Evolutionary conservation across 2,113 vertebrate genomes (phyloP), one percentile per base, ranked within the genome.

Genomic region (Charina bottae): DNA sequence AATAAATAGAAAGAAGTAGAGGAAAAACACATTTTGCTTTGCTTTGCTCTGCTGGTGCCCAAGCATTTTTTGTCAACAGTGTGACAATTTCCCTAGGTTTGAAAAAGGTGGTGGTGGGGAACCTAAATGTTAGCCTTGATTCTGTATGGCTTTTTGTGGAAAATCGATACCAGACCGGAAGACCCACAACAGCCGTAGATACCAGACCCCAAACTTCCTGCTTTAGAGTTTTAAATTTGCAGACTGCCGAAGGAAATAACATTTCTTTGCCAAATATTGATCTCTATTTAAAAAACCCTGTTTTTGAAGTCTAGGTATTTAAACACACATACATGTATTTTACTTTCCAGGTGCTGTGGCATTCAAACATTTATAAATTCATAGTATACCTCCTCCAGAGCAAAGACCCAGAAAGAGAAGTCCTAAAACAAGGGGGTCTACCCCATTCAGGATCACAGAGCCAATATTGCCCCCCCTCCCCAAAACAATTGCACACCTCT

Each of bases 41-140:
- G 60, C 26, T 37, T 24, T 64, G 56, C 19, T 15, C 13, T 15
- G 3, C 60, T 87, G 2, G 7, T 7, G 15, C 4, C 24, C 17
- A 1, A 37, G 23, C 24, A 12, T 72, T 4, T 28, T 90, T 84
- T 42, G 42, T 17, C 6, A 28, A 46, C 37, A 3, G 12, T 28
- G 53, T 11, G 54, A 56, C 59, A n/a, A 19, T 60, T 53, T 42
- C 24, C 19, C 58, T 28, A 24, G 0, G 4, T 78, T 68, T 60
- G 7, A 54, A 64, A 53, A 15, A 60, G 37, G 17, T 2, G 12
- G 1, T 1, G 6, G 4, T 0, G 0, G 9, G 3, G 0, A 3
- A 28, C n/a, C 24, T 53, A 42, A 54, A 72, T 28, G 23, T 42
- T 19, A n/a, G 10, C n/a, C 53, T 6, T 33, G 12, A 8, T 15